phyloP scores from a whole-genome alignment of 2,888 invertebrate genomes.

The Philereme transversata region DNA sequence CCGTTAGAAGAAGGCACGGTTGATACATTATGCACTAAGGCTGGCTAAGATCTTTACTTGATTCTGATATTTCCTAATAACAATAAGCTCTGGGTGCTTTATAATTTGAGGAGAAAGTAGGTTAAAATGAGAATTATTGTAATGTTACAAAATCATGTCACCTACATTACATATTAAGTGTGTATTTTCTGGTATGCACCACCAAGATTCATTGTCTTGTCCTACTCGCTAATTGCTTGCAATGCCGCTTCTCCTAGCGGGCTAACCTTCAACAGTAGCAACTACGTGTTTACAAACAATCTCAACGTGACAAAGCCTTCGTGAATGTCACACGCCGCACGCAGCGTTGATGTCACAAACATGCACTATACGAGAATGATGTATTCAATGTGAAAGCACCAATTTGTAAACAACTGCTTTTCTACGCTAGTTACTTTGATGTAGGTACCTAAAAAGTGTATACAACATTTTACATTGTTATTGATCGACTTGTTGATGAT shows the following conservation, averaged over 20 bases:
- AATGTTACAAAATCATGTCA: too few relatives aligned
- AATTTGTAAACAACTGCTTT: slow-evolving; percentile 31
- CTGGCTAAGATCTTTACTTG: too few relatives aligned
- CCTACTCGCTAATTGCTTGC: slow-evolving; percentile 1
- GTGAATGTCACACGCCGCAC: slow-evolving; percentile 48
- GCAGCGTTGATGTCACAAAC: slow-evolving; percentile 25
- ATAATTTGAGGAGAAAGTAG: too few relatives aligned
- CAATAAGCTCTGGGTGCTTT: too few relatives aligned
- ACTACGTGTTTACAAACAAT: slow-evolving; percentile 65
- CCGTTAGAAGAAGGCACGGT: slow-evolving; percentile 6
- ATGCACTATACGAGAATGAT: slow-evolving; percentile 29
- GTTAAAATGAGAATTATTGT: too few relatives aligned
- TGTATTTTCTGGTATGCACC: neutral
- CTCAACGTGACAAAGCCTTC: slow-evolving; percentile 54
- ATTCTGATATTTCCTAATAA: too few relatives aligned
- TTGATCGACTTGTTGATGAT: slow-evolving; percentile 12
- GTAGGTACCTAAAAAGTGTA: neutral
- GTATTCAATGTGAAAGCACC: slow-evolving; percentile 39
- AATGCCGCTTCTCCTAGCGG: slow-evolving; percentile 33
- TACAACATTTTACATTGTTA: slow-evolving; percentile 11
- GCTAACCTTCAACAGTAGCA: slow-evolving; percentile 52
- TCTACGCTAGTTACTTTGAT: slow-evolving; percentile 17
- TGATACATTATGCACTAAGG: slow-evolving; percentile 9
- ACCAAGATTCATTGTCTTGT: neutral
- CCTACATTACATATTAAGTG: too few relatives aligned